Base-by-base conservation (phyloP, 2,113 vertebrate species). In the Notiomystis cincta region DNA sequence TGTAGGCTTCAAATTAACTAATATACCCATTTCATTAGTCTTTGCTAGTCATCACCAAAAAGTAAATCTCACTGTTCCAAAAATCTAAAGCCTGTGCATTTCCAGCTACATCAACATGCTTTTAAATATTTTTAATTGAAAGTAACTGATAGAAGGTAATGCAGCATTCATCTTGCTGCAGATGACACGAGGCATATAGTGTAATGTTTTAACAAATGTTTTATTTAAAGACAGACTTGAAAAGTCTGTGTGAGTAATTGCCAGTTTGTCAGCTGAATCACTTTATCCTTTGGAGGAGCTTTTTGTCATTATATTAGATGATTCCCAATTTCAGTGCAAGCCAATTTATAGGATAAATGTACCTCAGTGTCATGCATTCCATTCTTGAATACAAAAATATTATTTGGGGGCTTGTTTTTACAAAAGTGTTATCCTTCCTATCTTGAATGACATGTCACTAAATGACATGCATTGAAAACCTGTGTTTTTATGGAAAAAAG, bases 181-280 rank as follows among this genome's bases (percentile, higher is more conserved):
- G 83, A 84, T 98, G 96, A 97, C 90, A 97, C 18, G 15, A 95
- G 77, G 94, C 75, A 86, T 87, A 97, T 8, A 96, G 81, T 1
- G 1, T 40, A 69, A 89, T 65, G 76, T 48, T 95, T 98, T 94
- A 97, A 96, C 79, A 86, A 96, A 97, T 93, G 73, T 96, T 98
- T 98, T 97, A 97, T 97, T 97, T 97, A 97, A 98, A 97, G 93
- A 83, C 88, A 95, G 80, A 60, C 82, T 97, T 96, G 71, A 96
- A 96, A 85, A 96, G 80, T 61, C 91, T 95, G 93, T 97, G 81
- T 95, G 96, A 97, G 92, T 98, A 97, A 98, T 97, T 97, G 93
- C 81, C 93, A 98, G 96, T 97, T 97, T 98, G 94, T 98, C 97
- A 98, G 92, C 64, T 97, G 95, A 98, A 95, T 98, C 94, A 95